Conservation (phyloP, 2,113 vertebrate species). For the Ia io region DNA sequence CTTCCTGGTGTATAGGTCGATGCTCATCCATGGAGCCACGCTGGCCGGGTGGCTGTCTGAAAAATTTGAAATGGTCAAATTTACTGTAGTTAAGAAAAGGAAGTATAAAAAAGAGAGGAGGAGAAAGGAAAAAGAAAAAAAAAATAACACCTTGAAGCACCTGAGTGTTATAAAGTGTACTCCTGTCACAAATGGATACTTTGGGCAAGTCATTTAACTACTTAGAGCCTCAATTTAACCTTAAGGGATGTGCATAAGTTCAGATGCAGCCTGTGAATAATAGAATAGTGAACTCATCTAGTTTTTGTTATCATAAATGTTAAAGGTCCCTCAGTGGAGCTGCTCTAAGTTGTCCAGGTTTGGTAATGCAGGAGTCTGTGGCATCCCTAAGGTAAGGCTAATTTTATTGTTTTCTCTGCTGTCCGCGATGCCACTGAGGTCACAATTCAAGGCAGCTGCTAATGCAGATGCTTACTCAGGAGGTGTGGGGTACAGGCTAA, state of each 20-base stretch:
- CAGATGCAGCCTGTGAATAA: neutral
- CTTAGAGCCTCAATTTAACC: neutral
- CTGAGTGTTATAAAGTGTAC: neutral
- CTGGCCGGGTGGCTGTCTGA: neutral
- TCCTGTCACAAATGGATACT: neutral
- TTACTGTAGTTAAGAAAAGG: neutral
- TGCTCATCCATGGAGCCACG: too few relatives aligned
- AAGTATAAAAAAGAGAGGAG: neutral
- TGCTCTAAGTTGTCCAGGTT: neutral
- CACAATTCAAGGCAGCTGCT: neutral
- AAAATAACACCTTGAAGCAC: neutral
- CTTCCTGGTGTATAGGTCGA: too few relatives aligned
- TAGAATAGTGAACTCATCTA: neutral
- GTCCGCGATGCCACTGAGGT: neutral
- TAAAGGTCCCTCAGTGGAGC: neutral
- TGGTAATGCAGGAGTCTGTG: neutral
- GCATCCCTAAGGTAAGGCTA: too few relatives aligned
- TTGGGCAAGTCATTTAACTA: neutral
- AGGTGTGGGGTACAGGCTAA: rapidly evolving
- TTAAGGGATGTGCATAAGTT: neutral
- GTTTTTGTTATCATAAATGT: neutral
- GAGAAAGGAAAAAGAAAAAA: neutral
- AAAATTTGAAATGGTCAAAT: neutral
- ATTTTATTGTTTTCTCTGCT: neutral
- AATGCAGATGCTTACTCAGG: neutral